A percentile compares a stretch with the other conserved stretches of the same genome.
These are phyloP conservation scores for Anas bernieri DNA, from an alignment of 2,797 vertebrate species.

Conservation along the genomic window DNA sequence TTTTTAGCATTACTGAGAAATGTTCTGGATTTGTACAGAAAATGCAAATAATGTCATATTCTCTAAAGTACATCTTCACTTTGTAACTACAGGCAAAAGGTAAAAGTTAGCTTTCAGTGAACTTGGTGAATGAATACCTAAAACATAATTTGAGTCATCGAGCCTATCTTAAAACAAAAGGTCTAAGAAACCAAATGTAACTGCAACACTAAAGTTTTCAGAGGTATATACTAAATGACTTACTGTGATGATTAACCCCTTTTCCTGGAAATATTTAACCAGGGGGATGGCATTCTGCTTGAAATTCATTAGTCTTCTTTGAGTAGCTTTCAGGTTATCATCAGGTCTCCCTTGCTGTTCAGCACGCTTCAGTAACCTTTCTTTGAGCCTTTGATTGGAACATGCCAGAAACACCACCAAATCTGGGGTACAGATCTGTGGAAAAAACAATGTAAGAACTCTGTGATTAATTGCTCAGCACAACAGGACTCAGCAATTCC, in stretches of 20 bases:
- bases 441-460: not conserved
- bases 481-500: not conserved
- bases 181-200: not conserved
- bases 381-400: slow-evolving; percentile 92
- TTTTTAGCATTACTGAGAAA: not conserved
- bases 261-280: slow-evolving; percentile 98
- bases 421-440: slow-evolving; percentile 95
- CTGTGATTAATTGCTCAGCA: not conserved
- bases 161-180: not conserved
- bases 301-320: slow-evolving; percentile 94
- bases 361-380: slow-evolving; percentile 90
- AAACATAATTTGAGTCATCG: not conserved
- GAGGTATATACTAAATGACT: slow-evolving; percentile 42
- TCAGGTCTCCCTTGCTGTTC: slow-evolving; percentile 97
- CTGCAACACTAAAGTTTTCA: not conserved
- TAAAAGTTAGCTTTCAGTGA: not conserved
- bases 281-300: slow-evolving; percentile 94
- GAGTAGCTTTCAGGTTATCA: slow-evolving; percentile 96
- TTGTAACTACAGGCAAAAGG: not conserved
- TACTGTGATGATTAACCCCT: slow-evolving; percentile 93
- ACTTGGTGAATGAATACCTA: not conserved
- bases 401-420: slow-evolving; percentile 96
- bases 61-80: not conserved
- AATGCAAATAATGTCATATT: not conserved
- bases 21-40: not conserved